These are phyloP conservation scores for Coremacera marginata DNA, from an alignment of 2,888 invertebrate species.

Conservation along the genomic window DNA sequence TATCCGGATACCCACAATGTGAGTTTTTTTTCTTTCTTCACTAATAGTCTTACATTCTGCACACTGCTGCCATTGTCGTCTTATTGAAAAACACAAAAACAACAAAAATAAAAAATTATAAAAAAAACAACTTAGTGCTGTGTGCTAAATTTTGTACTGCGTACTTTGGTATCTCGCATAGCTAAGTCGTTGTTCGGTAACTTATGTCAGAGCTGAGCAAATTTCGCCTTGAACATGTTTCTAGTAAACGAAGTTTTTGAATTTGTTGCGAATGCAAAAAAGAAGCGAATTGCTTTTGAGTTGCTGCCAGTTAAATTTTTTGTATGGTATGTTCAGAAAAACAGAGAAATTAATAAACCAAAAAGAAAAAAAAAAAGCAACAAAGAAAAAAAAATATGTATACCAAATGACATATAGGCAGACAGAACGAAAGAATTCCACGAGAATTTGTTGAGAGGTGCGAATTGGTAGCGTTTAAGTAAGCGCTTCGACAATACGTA, in stretches of 20 bases:
- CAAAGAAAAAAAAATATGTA: not conserved
- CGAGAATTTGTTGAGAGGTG: not conserved
- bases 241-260: conserved; percentile 20
- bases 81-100: not conserved
- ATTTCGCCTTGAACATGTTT: conserved; percentile 63
- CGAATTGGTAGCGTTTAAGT: not conserved
- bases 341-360: too few species aligned
- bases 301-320: not conserved
- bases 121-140: conserved; percentile 14
- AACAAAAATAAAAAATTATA: not conserved
- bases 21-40: too few species aligned
- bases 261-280: conserved; percentile 21
- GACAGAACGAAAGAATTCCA: conserved; percentile 7
- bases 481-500: too few species aligned
- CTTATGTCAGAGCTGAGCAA: conserved; percentile 48
- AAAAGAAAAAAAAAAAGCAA: not conserved
- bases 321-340: not conserved
- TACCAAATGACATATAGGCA: not conserved
- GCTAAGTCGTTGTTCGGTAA: conserved; percentile 36
- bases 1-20: too few species aligned
- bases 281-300: conserved; percentile 6
- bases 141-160: conserved; percentile 29
- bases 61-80: not conserved
- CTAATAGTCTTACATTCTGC: too few species aligned
- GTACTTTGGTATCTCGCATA: not conserved